Conservation (phyloP, 1,140 invertebrate species). For the Parapsyche elsis region DNA sequence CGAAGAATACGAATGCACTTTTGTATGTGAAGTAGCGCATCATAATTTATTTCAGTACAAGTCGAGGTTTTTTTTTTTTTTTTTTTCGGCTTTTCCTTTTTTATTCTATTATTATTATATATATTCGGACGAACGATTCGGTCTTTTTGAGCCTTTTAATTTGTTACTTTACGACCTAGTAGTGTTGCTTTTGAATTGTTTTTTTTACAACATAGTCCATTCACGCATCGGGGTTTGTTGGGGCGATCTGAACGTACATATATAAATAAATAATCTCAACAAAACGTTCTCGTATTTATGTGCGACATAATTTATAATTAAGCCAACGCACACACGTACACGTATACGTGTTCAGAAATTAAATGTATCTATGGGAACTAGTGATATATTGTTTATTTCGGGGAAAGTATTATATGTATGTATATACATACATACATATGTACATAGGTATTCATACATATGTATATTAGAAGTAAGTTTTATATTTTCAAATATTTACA, state of each 20-base stretch:
- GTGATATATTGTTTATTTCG: neutral
- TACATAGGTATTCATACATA: too few species aligned
- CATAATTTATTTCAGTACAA: slow-evolving; percentile 10
- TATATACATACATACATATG: too few species aligned
- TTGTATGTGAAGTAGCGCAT: neutral
- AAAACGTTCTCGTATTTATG: slow-evolving; percentile 30
- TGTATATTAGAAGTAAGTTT: too few species aligned
- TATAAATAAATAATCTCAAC: slow-evolving; percentile 7
- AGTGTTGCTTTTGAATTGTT: neutral
- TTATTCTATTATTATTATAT: slow-evolving; percentile 3
- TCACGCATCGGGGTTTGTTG: neutral
- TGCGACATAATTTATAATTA: slow-evolving; percentile 28
- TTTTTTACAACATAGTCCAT: neutral
- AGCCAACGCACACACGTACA: neutral
- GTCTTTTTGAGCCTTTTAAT: slow-evolving; percentile 28
- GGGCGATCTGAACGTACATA: neutral
- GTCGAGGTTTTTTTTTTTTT: slow-evolving; percentile 27
- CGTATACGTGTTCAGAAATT: slow-evolving; percentile 6
- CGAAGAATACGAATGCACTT: slow-evolving; percentile 4
- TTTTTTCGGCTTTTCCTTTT: neutral
- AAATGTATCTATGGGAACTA: neutral
- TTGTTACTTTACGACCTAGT: slow-evolving; percentile 35
- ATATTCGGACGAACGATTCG: slow-evolving; percentile 26
- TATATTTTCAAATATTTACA: too few species aligned
- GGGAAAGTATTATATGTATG: neutral